These are phyloP conservation scores for Archips crataeganus DNA, from an alignment of 2,888 invertebrate genomes.

Conservation along the genomic window DNA sequence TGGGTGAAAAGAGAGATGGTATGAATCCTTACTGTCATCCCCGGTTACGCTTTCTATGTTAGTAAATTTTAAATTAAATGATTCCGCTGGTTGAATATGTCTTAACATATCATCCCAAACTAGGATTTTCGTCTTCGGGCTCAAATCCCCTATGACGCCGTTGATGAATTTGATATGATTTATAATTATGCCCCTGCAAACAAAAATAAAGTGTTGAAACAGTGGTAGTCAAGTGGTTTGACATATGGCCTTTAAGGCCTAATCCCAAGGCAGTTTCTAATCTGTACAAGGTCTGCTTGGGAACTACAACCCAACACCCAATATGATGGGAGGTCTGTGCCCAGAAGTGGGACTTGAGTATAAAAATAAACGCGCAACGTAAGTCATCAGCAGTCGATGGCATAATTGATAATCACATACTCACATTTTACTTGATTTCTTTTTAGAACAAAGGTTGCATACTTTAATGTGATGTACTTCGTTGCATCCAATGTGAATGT, in stretches of 20 bases:
- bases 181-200: slow-evolving; percentile 85
- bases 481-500: slow-evolving; percentile 93
- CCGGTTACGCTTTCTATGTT: slow-evolving; percentile 89
- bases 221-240: too few species aligned
- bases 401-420: slow-evolving; percentile 45
- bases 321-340: too few species aligned
- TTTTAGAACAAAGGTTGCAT: slow-evolving; percentile 83
- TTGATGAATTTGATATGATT: slow-evolving; percentile 87
- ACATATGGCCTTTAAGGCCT: too few species aligned
- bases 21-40: slow-evolving; percentile 87
- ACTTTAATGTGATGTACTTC: slow-evolving; percentile 91
- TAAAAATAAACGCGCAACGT: not conserved
- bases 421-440: slow-evolving; percentile 54
- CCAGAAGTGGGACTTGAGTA: too few species aligned
- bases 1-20: slow-evolving; percentile 54
- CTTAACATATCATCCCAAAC: slow-evolving; percentile 95
- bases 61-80: slow-evolving; percentile 72
- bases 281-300: too few species aligned
- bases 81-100: slow-evolving; percentile 76
- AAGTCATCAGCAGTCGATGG: not conserved
- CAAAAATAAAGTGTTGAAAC: slow-evolving; percentile 36
- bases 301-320: too few species aligned
- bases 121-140: slow-evolving; percentile 85
- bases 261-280: too few species aligned
- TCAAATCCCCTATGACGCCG: slow-evolving; percentile 72